Evolutionary conservation across 2,888 invertebrate species (phyloP), one percentile per base, ranked within the genome.

Genomic region (Eristalis arbustorum): DNA sequence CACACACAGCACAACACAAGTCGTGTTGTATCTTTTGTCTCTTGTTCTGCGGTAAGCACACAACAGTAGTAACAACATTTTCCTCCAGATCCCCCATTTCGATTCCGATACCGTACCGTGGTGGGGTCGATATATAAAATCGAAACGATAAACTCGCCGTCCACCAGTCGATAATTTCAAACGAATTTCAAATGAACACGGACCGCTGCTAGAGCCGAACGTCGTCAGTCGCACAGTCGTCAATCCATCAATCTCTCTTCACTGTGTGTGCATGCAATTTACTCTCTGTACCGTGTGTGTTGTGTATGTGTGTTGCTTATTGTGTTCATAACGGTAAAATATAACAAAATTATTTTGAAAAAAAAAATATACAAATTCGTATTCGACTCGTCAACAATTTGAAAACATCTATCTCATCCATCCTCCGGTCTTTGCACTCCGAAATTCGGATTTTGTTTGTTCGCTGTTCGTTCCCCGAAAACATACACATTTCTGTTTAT

Each of bases 91-190:
- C 81, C 81, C 85, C 85, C 85, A 82, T 82, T 82, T 78, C 77
- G 73, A 64, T 34, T 69, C 77, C 71, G 61, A 71, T 69, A 68
- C 34, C 57, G 72, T 63, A 49, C 69, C 40, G 25, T 88, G 88
- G 88, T 87, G 88, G 88, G 88, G 88, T 88, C 73, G 85, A 83
- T 88, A 88, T 88, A 88, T 88, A 88, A 88, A 88, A 84, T 87
- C 76, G 76, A 88, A 85, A 88, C 84, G 81, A 84, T 81, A 85
- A 81, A 76, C 83, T 80, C 66, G 85, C 77, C 81, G 78, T 83
- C 85, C 73, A 88, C 87, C 88, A 88, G 88, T 88, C 88, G 88
- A 87, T 88, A 83, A 88, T 84, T 88, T 88, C 88, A 88, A 88
- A 88, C 76, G 88, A 81, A 88, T 88, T 88, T 88, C 88, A 88